These are phyloP conservation scores for Catotricha subobsoleta DNA, from an alignment of 2,888 invertebrate species.

Conservation along the genomic window DNA sequence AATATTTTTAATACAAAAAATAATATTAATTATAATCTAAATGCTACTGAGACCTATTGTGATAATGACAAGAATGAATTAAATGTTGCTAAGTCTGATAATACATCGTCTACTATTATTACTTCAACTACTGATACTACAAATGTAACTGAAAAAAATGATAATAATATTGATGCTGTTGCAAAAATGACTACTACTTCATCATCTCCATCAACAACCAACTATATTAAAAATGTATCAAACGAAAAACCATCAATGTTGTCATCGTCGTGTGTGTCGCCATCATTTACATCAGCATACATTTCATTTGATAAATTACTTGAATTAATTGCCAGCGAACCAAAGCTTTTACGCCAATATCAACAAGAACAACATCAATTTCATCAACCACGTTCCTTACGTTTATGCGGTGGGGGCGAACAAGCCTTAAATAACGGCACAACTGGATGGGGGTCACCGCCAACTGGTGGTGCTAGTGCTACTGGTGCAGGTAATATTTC, in stretches of 20 bases:
- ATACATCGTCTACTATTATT: not conserved
- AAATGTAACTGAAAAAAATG: not conserved
- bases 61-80: slow-evolving; percentile 7
- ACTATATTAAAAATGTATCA: not conserved
- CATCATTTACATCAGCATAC: not conserved
- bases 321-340: slow-evolving; percentile 9
- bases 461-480: slow-evolving; percentile 34
- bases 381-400: slow-evolving; percentile 24
- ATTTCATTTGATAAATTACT: slow-evolving; percentile 9
- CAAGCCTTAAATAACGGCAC: slow-evolving; percentile 58
- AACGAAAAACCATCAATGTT: not conserved
- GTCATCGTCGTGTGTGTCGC: not conserved
- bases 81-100: slow-evolving; percentile 7
- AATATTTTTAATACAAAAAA: slow-evolving; percentile 3
- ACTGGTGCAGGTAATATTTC: slow-evolving; percentile 9
- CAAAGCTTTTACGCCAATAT: not conserved
- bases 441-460: slow-evolving; percentile 62
- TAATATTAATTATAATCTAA: slow-evolving; percentile 1
- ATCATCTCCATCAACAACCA: not conserved
- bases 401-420: slow-evolving; percentile 62
- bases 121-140: not conserved
- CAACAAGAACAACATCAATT: not conserved
- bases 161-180: not conserved
- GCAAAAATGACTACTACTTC: not conserved
- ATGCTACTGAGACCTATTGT: slow-evolving; percentile 3